Evolutionary conservation across 2,797 vertebrate genomes (phyloP).

Genomic region (Astyanax mexicanus): DNA sequence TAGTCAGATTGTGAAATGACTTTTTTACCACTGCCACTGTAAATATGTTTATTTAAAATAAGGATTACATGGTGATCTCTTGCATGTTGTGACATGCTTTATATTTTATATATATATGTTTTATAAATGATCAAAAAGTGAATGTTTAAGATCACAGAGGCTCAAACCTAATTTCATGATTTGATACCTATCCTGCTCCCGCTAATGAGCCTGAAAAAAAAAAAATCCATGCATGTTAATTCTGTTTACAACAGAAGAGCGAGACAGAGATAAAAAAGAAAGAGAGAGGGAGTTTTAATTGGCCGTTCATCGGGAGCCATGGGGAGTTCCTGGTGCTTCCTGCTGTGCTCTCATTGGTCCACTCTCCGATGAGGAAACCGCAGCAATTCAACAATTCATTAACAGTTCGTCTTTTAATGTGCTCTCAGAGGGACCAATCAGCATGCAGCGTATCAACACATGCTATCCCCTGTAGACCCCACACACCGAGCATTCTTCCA

Average conservation of each 20-base stretch:
- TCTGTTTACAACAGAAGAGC: not conserved
- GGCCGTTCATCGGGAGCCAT: slow-evolving; percentile 30
- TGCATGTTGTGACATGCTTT: too few relatives aligned
- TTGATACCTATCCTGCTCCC: too few relatives aligned
- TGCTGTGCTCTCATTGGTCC: slow-evolving; percentile 53
- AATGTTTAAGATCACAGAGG: too few relatives aligned
- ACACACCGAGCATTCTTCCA: not conserved
- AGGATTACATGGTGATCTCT: too few relatives aligned
- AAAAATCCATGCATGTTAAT: too few relatives aligned
- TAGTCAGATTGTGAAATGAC: too few relatives aligned
- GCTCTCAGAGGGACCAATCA: slow-evolving; percentile 61
- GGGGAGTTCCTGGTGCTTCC: slow-evolving; percentile 5
- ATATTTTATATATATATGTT: too few relatives aligned
- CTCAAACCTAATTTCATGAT: too few relatives aligned
- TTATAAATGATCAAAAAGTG: not conserved
- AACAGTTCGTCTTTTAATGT: slow-evolving; percentile 55
- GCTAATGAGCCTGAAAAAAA: too few relatives aligned
- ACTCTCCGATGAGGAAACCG: slow-evolving; percentile 41
- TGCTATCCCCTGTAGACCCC: slow-evolving; percentile 16
- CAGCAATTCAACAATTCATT: slow-evolving; percentile 62
- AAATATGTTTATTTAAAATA: too few relatives aligned
- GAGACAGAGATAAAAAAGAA: slow-evolving; percentile 1
- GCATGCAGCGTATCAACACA: slow-evolving; percentile 38
- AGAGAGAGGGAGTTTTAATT: slow-evolving; percentile 41
- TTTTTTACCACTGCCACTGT: too few relatives aligned